A percentile compares a stretch with the other conserved stretches of the same genome.
These are phyloP conservation scores for Casuarius casuarius DNA, from an alignment of 2,113 vertebrate species.

Conservation along the genomic window DNA sequence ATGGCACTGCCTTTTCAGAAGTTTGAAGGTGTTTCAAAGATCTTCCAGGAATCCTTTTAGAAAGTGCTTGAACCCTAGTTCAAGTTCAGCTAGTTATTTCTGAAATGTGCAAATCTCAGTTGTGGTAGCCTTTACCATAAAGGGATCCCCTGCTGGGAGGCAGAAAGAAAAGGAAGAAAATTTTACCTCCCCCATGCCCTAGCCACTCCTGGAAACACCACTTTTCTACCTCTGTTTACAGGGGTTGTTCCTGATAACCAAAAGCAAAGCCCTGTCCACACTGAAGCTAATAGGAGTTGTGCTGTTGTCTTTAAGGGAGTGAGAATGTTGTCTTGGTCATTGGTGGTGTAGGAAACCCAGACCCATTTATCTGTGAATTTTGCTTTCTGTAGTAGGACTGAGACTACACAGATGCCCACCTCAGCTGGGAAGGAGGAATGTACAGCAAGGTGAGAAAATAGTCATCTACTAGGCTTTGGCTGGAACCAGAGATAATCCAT, in stretches of 20 bases:
- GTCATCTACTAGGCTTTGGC: not conserved
- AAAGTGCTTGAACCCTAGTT: too few species aligned
- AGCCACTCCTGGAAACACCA: not conserved
- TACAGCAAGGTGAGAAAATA: not conserved
- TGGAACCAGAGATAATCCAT: not conserved
- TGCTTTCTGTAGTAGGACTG: not conserved
- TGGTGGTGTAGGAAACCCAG: too few species aligned
- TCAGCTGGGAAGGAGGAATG: not conserved
- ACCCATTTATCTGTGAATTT: too few species aligned
- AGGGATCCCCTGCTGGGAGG: not conserved
- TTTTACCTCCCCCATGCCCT: not conserved
- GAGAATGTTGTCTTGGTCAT: not conserved
- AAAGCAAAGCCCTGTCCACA: accelerated
- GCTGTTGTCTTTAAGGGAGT: not conserved
- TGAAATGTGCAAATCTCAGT: too few species aligned
- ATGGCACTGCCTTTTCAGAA: too few species aligned
- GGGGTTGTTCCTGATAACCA: not conserved
- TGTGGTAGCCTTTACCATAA: too few species aligned
- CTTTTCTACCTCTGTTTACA: not conserved
- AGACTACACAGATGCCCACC: not conserved
- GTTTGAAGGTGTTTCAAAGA: too few species aligned
- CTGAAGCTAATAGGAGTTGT: not conserved
- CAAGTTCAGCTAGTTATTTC: too few species aligned
- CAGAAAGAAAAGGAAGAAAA: not conserved
- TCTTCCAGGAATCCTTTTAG: too few species aligned